phyloP scores from a whole-genome alignment of 2,888 invertebrate genomes.

The Hirtodrosophila trivittata region DNA sequence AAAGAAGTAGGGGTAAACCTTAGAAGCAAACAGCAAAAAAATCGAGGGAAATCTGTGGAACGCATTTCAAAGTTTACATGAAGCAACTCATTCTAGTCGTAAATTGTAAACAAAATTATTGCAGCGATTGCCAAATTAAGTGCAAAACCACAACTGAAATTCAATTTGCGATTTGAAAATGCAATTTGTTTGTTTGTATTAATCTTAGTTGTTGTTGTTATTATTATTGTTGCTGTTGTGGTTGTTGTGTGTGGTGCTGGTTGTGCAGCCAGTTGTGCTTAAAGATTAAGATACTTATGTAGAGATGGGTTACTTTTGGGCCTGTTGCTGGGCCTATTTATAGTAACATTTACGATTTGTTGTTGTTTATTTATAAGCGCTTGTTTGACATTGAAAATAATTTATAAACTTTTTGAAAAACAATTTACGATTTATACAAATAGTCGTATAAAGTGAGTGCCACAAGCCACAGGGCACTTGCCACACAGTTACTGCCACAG shows the following conservation, averaged over 20 bases:
- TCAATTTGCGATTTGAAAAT: constrained; percentile 62
- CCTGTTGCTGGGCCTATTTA: constrained; percentile 37
- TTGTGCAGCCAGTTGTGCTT: constrained; percentile 1
- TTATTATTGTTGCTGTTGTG: constrained; percentile 14
- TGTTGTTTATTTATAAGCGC: constrained; percentile 75
- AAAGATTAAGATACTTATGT: constrained; percentile 42
- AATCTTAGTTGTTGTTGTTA: constrained; percentile 28
- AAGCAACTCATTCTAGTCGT: constrained; percentile 46
- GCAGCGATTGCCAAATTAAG: constrained; percentile 78
- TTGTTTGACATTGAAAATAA: constrained; percentile 82
- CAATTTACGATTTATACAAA: constrained; percentile 38
- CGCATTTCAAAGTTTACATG: constrained; percentile 58
- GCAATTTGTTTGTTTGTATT: constrained; percentile 66
- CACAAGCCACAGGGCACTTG: neutral
- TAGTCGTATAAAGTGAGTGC: neutral
- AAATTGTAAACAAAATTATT: constrained; percentile 79
- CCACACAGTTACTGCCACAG: neutral
- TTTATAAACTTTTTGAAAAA: constrained; percentile 74
- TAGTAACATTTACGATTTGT: constrained; percentile 40
- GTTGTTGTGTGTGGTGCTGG: constrained; percentile 13
- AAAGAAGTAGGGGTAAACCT: neutral
- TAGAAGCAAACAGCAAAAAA: neutral
- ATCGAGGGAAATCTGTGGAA: constrained; percentile 37
- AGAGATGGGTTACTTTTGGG: neutral
- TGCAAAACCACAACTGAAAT: constrained; percentile 70